Base-by-base conservation (phyloP, 2,113 vertebrate species). In the Plecotus auritus region DNA sequence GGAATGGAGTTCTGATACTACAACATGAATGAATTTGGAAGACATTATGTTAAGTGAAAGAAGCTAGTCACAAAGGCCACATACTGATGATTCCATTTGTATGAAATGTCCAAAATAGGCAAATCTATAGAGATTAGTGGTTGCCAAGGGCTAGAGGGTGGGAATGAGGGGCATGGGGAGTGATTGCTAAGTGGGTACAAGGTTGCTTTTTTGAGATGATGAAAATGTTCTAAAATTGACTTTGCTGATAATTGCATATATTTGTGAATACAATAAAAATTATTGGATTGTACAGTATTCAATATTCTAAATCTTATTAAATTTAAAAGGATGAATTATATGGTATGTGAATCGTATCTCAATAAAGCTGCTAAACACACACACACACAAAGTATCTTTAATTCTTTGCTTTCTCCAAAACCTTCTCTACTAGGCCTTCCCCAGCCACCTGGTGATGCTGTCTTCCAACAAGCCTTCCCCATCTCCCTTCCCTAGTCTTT, bases 321-420 rank as follows among this genome's bases (percentile, higher is more conserved):
- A 56, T 12, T 88, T 42, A 84, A 76, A 84, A 51, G 40, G 61
- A 22, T 18, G n/a, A 51, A 51, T 35, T 70, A 66, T 17, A 54
- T 40, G 20, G 30, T 23, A 22, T 17, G 10, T 95, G 40, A 91
- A 40, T 67, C 88, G 14, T 77, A 70, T 64, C 22, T 84, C 61
- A 92, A 26, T 30, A 77, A 88, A 84, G 40, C 74, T 95, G 17
- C 32, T 72, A 84, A 74, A 74, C 26, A 61, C 7, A 56, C 18
- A 64, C 61, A 66, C 37, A 20, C 9, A 18, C 26, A 49, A 20
- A 47, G 28, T 70, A 26, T 28, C 45, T 61, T 77, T 49, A 20
- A 18, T 85, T 89, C 45, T 59, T 78, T 35, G 85, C 80, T 89
- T 90, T 80, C 66, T 95, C 66, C 37, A 73, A 85, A 85, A 47